Evolutionary conservation across 2,113 vertebrate genomes (phyloP).

Genomic region (Boleophthalmus pectinirostris): DNA sequence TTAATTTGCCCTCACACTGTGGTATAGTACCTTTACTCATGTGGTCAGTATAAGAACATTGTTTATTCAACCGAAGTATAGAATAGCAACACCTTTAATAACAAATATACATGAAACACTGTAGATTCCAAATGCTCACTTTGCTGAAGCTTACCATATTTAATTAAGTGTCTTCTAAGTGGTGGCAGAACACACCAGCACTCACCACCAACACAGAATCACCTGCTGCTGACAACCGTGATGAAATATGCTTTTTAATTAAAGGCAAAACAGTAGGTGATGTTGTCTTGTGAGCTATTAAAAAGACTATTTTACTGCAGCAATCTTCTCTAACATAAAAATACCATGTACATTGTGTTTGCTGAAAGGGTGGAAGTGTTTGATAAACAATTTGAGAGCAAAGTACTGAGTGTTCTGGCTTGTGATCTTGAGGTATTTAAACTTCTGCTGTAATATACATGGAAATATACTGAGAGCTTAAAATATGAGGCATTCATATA

Average conservation of each 20-base stretch:
- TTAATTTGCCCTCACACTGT: background rate
- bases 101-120: background rate
- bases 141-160: background rate
- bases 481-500: background rate
- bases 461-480: slow-evolving; percentile 37
- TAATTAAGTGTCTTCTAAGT: background rate
- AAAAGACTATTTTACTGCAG: slow-evolving; percentile 24
- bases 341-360: slow-evolving; percentile 30
- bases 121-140: background rate
- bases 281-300: slow-evolving; percentile 20
- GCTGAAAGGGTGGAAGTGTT: slow-evolving; percentile 48
- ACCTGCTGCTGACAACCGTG: slow-evolving; percentile 5
- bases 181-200: background rate
- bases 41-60: too few relatives aligned
- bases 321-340: slow-evolving; percentile 28
- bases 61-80: background rate
- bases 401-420: slow-evolving; percentile 3
- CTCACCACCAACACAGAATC: slow-evolving; percentile 12
- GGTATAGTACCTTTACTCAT: background rate
- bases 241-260: slow-evolving; percentile 5
- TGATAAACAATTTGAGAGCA: slow-evolving; percentile 19
- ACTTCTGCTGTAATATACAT: slow-evolving; percentile 8
- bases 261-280: background rate
- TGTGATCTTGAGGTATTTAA: background rate
- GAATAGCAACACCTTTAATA: background rate